phyloP scores from a whole-genome alignment of 2,113 vertebrate species.

The Ploceus nigricollis region DNA sequence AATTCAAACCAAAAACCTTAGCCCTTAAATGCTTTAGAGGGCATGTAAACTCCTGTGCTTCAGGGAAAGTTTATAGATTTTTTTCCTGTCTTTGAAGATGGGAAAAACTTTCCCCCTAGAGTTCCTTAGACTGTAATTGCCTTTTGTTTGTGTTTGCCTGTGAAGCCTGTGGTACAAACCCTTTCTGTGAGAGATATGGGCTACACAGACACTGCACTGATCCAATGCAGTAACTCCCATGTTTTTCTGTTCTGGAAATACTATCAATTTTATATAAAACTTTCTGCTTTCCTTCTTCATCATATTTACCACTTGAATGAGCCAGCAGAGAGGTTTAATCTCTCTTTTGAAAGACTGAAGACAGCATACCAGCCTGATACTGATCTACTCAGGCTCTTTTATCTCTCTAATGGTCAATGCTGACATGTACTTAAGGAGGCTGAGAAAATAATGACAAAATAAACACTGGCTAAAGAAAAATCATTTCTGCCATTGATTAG shows the following conservation, averaged over 20 bases:
- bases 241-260: slow-evolving; percentile 1
- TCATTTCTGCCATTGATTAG: not conserved
- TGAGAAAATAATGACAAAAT: slow-evolving; percentile 53
- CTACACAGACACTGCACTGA: not conserved
- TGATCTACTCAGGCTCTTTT: slow-evolving; percentile 14
- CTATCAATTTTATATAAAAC: slow-evolving; percentile 20
- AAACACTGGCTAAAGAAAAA: slow-evolving; percentile 47
- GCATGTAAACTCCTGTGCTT: not conserved
- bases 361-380: not conserved
- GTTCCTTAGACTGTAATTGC: not conserved
- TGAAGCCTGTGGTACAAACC: not conserved
- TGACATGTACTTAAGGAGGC: slow-evolving; percentile 35
- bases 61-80: not conserved
- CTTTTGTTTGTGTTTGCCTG: not conserved
- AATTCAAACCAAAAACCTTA: not conserved
- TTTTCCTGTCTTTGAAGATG: not conserved
- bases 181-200: not conserved
- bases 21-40: not conserved
- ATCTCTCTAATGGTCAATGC: slow-evolving; percentile 43
- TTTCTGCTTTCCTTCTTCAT: not conserved
- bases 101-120: not conserved
- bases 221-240: not conserved
- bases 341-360: not conserved
- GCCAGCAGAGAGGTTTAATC: slow-evolving; percentile 20
- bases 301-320: not conserved